Conservation (phyloP, 2,888 invertebrate species). For the Branchellion lobata region DNA sequence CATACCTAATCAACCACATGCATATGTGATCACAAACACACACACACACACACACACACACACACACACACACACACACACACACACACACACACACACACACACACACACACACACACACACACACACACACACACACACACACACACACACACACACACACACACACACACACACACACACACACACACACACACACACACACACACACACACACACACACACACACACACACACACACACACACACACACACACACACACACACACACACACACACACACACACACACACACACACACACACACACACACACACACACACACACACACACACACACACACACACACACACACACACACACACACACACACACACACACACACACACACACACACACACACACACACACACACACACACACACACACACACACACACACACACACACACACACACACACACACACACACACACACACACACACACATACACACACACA, state of each 20-base stretch:
- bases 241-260: no score
- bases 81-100: no score
- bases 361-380: no score
- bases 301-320: conserved; percentile 4
- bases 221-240: conserved; percentile 58
- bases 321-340: not conserved
- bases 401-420: not conserved
- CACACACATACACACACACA: conserved; percentile 7
- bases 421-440: conserved; percentile 17
- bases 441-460: not conserved
- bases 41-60: not conserved
- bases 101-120: not conserved
- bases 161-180: not conserved
- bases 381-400: not conserved
- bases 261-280: no score
- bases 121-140: not conserved
- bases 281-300: no score
- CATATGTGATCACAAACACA: conserved; percentile 18
- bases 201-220: not conserved
- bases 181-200: not conserved
- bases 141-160: conserved; percentile 9
- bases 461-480: not conserved
- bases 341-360: not conserved
- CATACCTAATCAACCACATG: no score
- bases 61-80: not conserved